A percentile compares a stretch with the other conserved stretches of the same genome.
Conservation (phyloP, 2,113 vertebrate species). For the Clarias batrachus region DNA sequence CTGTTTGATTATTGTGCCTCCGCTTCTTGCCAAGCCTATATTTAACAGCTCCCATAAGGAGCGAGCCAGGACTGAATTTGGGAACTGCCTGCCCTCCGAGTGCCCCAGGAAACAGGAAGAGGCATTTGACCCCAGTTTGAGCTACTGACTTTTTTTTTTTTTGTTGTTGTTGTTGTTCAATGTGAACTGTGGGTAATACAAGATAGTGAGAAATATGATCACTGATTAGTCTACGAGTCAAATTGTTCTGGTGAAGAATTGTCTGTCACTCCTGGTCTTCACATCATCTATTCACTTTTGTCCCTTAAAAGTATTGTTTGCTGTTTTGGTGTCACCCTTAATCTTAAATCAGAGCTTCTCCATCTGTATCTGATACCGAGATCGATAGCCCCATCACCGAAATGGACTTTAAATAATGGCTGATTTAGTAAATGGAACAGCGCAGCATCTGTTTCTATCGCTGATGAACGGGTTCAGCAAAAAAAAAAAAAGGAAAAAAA, state of each 20-base stretch:
- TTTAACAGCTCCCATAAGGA: constrained; percentile 60
- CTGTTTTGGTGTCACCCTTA: constrained; percentile 17
- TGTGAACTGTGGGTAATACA: constrained; percentile 3
- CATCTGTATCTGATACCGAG: constrained; percentile 23
- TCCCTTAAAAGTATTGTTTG: constrained; percentile 30
- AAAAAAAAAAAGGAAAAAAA: not conserved
- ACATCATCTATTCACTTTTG: constrained; percentile 18
- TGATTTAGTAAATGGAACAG: constrained; percentile 35
- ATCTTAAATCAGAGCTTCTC: constrained; percentile 22
- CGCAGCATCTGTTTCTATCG: constrained; percentile 20
- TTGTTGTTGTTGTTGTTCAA: not conserved
- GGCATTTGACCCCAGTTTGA: constrained; percentile 45
- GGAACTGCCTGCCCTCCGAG: constrained; percentile 48
- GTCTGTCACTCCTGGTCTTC: constrained; percentile 35
- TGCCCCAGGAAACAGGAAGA: constrained; percentile 45
- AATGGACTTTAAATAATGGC: constrained; percentile 48
- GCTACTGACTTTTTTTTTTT: constrained; percentile 33
- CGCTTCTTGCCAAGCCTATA: constrained; percentile 55
- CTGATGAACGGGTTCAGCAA: not conserved
- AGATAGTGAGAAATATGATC: constrained; percentile 17
- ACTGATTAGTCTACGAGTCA: constrained; percentile 15
- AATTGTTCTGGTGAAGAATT: constrained; percentile 5
- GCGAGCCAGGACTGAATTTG: constrained; percentile 46
- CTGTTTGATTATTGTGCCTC: constrained; percentile 57
- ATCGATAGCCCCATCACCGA: constrained; percentile 44